Conservation (phyloP, 2,797 vertebrate species). For the Otolemur crassicaudatus region DNA sequence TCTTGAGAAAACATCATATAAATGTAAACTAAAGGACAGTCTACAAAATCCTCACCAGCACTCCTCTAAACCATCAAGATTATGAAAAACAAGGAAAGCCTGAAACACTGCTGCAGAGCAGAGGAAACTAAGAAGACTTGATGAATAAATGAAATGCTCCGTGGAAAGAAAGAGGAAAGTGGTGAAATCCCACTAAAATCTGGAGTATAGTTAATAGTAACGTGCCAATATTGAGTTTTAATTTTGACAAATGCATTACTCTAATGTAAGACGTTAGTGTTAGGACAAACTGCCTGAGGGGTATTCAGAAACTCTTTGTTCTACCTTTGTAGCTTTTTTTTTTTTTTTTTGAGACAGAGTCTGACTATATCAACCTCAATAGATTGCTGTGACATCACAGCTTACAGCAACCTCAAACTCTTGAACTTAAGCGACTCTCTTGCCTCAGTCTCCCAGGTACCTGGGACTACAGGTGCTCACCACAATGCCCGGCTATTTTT, state of each 20-base stretch:
- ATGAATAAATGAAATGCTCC: background rate
- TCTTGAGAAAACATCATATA: background rate
- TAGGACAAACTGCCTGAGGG: background rate
- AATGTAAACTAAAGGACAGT: background rate
- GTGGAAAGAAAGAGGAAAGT: background rate
- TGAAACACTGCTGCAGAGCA: background rate
- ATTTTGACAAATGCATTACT: background rate
- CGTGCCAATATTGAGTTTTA: background rate
- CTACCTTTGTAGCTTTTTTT: background rate
- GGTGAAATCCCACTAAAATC: background rate
- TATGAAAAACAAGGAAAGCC: slow-evolving; percentile 7
- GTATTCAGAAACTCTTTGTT: background rate
- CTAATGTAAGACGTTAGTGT: background rate
- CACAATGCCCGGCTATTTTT: too few relatives aligned
- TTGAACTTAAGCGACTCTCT: too few relatives aligned
- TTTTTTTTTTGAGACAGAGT: too few relatives aligned
- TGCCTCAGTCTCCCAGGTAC: too few relatives aligned
- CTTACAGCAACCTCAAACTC: too few relatives aligned
- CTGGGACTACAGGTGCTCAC: too few relatives aligned
- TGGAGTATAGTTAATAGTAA: background rate
- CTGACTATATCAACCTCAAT: too few relatives aligned
- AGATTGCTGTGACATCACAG: too few relatives aligned
- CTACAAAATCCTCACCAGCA: background rate
- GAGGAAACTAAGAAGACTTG: background rate
- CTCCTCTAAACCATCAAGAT: background rate